Evolutionary conservation across 2,113 vertebrate genomes (phyloP), one percentile per base, ranked within the genome.

Genomic region (Trogon melanurus): DNA sequence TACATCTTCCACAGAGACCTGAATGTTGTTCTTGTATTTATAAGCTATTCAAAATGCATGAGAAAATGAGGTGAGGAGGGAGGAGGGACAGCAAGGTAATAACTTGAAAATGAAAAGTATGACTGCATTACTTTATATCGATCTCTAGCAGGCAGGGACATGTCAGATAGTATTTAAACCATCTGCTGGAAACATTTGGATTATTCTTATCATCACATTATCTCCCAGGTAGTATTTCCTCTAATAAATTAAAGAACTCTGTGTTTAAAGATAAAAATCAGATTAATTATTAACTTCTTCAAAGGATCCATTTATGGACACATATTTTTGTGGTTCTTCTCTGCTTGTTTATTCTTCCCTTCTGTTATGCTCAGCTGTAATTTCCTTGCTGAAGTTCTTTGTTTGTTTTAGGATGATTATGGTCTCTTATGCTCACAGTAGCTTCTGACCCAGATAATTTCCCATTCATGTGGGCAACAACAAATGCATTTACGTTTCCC

Each of bases 41-140:
- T 89, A 91, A 95, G 71, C 61, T 85, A 47, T 89, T 79, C 50
- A 93, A 94, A 88, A 93, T 90, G 36, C 41, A 91, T 95, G 80
- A 95, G 85, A 89, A 95, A 95, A 93, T 22, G 11, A 41, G 47
- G 34, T 5, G 51, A 64, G 45, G 48, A 44, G 16, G 4, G 34
- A 27, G 20, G 17, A 57, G 44, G 29, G 44, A 65, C 29, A 73
- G 53, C 2, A 22, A 88, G 54, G 67, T n/a, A 84, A 47, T 90
- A 96, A 90, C 79, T 58, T 89, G 80, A 85, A 95, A 96, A 96
- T 88, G 9, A 93, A 91, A 95, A 88, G 56, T 83, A 71, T 85
- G 79, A 87, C 66, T 89, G 74, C 62, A 91, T 58, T 1, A 4
- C 32, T 91, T 79, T 30, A 34, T 76, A 95, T 93, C 2, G 25